Evolutionary conservation across 2,888 invertebrate species (phyloP).

Genomic region (Nysson spinosus): DNA sequence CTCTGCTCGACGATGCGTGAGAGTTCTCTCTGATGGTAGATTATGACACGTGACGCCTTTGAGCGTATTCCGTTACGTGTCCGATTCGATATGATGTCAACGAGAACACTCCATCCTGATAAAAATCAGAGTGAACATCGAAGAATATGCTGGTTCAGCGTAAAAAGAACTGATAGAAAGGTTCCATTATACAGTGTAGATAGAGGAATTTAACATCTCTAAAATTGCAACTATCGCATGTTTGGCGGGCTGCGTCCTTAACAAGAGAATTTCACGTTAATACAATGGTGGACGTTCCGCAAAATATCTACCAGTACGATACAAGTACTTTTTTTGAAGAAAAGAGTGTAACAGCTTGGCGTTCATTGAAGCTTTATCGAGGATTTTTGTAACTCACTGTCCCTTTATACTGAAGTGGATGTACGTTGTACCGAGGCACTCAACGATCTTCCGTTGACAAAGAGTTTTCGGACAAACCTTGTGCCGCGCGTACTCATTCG

Average conservation of each 20-base stretch:
- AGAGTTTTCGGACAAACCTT: slow-evolving; percentile 48
- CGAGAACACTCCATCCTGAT: slow-evolving; percentile 31
- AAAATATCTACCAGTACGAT: neutral
- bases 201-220: no score
- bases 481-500: slow-evolving; percentile 23
- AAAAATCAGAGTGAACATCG: slow-evolving; percentile 12
- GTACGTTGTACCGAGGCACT: slow-evolving; percentile 36
- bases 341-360: neutral
- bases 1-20: slow-evolving; percentile 27
- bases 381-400: slow-evolving; percentile 29
- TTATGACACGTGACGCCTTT: slow-evolving; percentile 42
- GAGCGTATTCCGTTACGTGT: slow-evolving; percentile 9
- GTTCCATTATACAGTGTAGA: no score
- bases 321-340: no score
- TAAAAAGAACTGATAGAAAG: neutral
- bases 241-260: no score
- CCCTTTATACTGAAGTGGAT: slow-evolving; percentile 23
- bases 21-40: slow-evolving; percentile 48
- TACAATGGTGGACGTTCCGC: neutral
- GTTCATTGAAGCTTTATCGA: slow-evolving; percentile 13
- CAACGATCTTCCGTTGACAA: slow-evolving; percentile 56
- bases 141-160: neutral
- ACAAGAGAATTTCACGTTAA: neutral
- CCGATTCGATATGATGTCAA: slow-evolving; percentile 27
- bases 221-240: no score